phyloP scores from a whole-genome alignment of 2,888 invertebrate genomes.

The Hypomecis punctinalis region DNA sequence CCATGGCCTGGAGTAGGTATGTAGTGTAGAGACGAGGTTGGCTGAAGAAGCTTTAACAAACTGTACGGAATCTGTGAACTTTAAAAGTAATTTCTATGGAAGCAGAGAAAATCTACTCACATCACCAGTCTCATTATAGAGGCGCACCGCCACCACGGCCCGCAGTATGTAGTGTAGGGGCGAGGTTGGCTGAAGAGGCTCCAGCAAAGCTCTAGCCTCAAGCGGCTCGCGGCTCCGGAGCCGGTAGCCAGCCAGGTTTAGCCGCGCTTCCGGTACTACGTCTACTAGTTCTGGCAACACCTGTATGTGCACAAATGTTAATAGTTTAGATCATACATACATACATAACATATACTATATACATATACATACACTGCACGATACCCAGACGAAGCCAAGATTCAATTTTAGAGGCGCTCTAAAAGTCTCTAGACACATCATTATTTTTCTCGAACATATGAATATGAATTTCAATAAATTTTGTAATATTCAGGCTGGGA shows the following conservation, averaged over 20 bases:
- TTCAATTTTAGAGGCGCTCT: no score
- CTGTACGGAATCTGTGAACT: no score
- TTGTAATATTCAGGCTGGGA: no score
- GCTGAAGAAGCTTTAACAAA: constrained; percentile 90
- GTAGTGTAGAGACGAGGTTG: constrained; percentile 88
- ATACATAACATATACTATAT: no score
- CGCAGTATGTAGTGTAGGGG: constrained; percentile 98
- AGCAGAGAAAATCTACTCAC: constrained; percentile 79
- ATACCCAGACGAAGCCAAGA: no score
- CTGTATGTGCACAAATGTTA: constrained; percentile 51
- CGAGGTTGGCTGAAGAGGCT: constrained; percentile 96
- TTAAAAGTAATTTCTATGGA: no score
- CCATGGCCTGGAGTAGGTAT: no score
- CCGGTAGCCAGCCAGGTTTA: constrained; percentile 98
- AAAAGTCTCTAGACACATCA: no score
- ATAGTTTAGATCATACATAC: neutral
- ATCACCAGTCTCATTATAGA: constrained; percentile 96
- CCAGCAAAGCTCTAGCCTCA: constrained; percentile 95
- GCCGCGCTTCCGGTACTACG: constrained; percentile 97
- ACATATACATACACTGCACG: no score
- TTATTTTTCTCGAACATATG: no score
- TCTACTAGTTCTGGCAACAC: constrained; percentile 95
- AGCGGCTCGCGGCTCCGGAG: constrained; percentile 94
- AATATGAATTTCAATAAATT: no score
- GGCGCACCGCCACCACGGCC: constrained; percentile 96